phyloP scores from a whole-genome alignment of 1,140 invertebrate genomes.

The Drosophila varians region DNA sequence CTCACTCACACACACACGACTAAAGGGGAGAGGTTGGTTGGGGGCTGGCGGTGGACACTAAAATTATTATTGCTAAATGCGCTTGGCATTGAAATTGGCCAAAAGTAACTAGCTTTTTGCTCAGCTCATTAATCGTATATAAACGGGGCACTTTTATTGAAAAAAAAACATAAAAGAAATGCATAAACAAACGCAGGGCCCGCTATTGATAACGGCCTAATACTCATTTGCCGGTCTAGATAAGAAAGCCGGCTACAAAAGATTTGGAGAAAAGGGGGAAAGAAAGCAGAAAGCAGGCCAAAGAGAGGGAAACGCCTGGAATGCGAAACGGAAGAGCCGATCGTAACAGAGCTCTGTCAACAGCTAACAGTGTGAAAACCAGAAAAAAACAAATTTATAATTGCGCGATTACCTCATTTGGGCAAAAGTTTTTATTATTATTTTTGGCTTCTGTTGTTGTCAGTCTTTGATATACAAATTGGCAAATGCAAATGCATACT shows the following conservation, averaged over 20 bases:
- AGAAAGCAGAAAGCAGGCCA: constrained; percentile 16
- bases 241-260: constrained; percentile 69
- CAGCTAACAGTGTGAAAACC: constrained; percentile 40
- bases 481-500: constrained; percentile 50
- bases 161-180: not conserved
- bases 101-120: not conserved
- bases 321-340: constrained; percentile 23
- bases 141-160: no score
- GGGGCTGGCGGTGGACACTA: no score
- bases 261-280: constrained; percentile 17
- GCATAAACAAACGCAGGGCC: constrained; percentile 1
- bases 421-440: constrained; percentile 64
- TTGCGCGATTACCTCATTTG: constrained; percentile 83
- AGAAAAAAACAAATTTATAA: constrained; percentile 71
- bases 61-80: constrained; percentile 35
- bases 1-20: constrained; percentile 51
- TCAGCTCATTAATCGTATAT: not conserved
- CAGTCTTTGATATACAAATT: constrained; percentile 25
- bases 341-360: constrained; percentile 52
- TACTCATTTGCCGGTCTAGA: constrained; percentile 66
- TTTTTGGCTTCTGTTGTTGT: constrained; percentile 36
- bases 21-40: no score
- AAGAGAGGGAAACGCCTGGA: not conserved
- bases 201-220: constrained; percentile 44
- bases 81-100: constrained; percentile 65